Conservation (phyloP, 2,888 invertebrate genomes). For the Tridacna crocea region DNA sequence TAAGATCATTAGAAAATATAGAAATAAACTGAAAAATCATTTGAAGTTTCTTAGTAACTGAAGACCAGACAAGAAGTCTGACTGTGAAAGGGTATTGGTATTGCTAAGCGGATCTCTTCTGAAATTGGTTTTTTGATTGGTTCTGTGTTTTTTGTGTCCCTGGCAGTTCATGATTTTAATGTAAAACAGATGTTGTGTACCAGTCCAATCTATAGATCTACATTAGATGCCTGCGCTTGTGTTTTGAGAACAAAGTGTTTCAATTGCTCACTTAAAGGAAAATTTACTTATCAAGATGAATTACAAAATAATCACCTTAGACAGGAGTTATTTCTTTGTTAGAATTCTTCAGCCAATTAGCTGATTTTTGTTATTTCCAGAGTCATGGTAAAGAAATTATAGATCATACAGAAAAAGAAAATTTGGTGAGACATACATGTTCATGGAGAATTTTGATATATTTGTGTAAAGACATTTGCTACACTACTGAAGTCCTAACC, state of each 20-base stretch:
- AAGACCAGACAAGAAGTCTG: not conserved
- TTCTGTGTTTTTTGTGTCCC: slow-evolving; percentile 62
- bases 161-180: slow-evolving; percentile 51
- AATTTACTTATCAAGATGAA: slow-evolving; percentile 28
- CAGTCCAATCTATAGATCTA: slow-evolving; percentile 24
- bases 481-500: no score
- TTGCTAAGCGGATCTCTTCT: slow-evolving; percentile 14
- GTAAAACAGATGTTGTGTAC: slow-evolving; percentile 54
- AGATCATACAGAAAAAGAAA: no score
- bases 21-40: no score
- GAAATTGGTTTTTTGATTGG: slow-evolving; percentile 61
- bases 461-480: no score
- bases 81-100: not conserved
- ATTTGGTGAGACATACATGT: no score
- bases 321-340: slow-evolving; percentile 16
- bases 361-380: slow-evolving; percentile 19
- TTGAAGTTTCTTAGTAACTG: no score
- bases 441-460: no score
- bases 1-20: no score
- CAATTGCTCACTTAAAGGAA: slow-evolving; percentile 25
- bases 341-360: slow-evolving; percentile 21
- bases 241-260: slow-evolving; percentile 25
- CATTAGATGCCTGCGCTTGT: not conserved
- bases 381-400: no score
- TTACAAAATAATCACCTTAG: slow-evolving; percentile 21